Percentiles rank a stretch among this genome's conserved stretches.
These are phyloP conservation scores for Caranx ignobilis DNA, from an alignment of 2,113 vertebrate species.

Conservation along the genomic window DNA sequence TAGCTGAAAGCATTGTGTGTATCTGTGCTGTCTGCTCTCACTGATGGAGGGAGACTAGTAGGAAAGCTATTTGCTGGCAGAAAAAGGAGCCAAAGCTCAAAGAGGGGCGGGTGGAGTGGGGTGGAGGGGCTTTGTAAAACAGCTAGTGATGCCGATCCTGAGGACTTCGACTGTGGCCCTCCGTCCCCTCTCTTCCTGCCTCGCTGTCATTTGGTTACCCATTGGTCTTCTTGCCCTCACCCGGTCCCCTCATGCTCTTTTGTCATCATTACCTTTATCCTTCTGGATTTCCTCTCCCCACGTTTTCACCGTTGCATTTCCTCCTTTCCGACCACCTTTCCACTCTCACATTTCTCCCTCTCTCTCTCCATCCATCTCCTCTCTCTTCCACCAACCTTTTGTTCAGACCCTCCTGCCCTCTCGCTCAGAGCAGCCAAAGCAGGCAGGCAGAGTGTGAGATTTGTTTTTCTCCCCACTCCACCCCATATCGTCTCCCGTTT, in stretches of 20 bases:
- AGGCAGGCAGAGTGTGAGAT: constrained; percentile 69
- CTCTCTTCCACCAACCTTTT: constrained; percentile 25
- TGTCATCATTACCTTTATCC: constrained; percentile 16
- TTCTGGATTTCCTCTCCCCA: constrained; percentile 4
- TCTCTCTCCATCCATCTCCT: not conserved
- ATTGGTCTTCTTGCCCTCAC: not conserved
- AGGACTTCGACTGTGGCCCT: constrained; percentile 11
- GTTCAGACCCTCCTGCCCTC: constrained; percentile 50
- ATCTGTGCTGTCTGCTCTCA: constrained; percentile 56
- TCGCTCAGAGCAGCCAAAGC: constrained; percentile 44
- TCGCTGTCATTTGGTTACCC: constrained; percentile 5
- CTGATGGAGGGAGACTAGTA: constrained; percentile 60
- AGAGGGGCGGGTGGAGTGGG: constrained; percentile 3
- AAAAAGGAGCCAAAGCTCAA: constrained; percentile 52
- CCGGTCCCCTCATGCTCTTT: constrained; percentile 3
- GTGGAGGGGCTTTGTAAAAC: constrained; percentile 29
- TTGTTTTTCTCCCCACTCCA: constrained; percentile 70
- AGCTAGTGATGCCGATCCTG: constrained; percentile 1
- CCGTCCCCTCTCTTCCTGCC: not conserved
- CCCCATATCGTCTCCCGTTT: constrained; percentile 54
- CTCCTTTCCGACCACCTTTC: not conserved
- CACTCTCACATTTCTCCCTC: constrained; percentile 24
- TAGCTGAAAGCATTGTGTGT: constrained; percentile 61
- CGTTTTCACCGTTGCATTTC: constrained; percentile 12
- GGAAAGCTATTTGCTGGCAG: constrained; percentile 56